Conservation (phyloP, 2,797 vertebrate genomes). For the Lagocephalus sceleratus region DNA sequence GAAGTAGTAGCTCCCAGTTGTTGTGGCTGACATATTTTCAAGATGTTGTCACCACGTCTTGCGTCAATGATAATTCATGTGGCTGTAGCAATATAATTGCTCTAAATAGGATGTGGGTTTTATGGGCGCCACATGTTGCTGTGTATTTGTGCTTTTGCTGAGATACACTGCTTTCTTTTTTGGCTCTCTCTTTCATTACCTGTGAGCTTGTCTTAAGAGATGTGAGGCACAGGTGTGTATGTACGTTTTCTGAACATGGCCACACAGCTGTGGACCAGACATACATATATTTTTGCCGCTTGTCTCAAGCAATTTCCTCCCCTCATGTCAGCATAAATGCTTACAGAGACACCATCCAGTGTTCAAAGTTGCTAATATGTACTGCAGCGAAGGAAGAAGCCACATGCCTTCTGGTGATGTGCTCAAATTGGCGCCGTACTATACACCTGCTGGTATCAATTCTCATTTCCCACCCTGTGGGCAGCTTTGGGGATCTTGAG, state of each 20-base stretch:
- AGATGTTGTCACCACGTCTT: conserved; percentile 55
- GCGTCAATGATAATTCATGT: conserved; percentile 66
- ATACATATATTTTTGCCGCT: conserved; percentile 58
- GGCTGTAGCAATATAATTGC: conserved; percentile 64
- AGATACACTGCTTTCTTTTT: conserved; percentile 33
- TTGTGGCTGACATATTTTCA: conserved; percentile 56
- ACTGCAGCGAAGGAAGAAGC: conserved; percentile 37
- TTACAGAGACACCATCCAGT: conserved; percentile 57
- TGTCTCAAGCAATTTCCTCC: conserved; percentile 74
- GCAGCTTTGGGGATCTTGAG: conserved; percentile 15
- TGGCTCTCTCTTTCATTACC: not conserved
- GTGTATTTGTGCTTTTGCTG: conserved; percentile 43
- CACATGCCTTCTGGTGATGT: conserved; percentile 58
- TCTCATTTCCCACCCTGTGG: conserved; percentile 20
- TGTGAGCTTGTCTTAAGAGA: conserved; percentile 8
- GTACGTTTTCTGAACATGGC: not conserved
- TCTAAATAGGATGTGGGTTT: conserved; percentile 58
- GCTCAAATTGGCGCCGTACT: conserved; percentile 47
- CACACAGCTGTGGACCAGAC: conserved; percentile 53
- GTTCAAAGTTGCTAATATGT: conserved; percentile 58
- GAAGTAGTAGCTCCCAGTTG: conserved; percentile 37
- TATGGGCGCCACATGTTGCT: conserved; percentile 70
- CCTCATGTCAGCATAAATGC: conserved; percentile 65
- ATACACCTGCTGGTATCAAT: conserved; percentile 71
- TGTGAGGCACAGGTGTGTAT: conserved; percentile 30